Percentiles rank a stretch among this genome's conserved stretches.
Conservation (phyloP, 35 echinoderm and acorn worm species). For the Holothuria glaberrima region DNA sequence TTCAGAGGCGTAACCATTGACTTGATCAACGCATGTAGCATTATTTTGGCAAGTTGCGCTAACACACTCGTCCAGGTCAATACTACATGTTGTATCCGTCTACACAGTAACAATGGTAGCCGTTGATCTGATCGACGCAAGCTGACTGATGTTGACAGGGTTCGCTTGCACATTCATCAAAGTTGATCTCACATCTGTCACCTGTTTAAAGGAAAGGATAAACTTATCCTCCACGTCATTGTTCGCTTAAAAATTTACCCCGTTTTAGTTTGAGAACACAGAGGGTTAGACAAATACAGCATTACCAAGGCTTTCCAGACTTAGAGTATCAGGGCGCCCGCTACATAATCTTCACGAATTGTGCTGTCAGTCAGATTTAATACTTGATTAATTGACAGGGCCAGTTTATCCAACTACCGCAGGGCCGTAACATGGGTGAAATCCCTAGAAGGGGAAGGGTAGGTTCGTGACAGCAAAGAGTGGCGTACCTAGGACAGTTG, state of each 20-base stretch:
- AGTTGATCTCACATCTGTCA: conserved; percentile 66
- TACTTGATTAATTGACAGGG: too few relatives aligned
- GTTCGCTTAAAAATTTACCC: not conserved
- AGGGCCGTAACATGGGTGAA: too few relatives aligned
- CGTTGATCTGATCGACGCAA: conserved; percentile 26
- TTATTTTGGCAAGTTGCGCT: conserved; percentile 67
- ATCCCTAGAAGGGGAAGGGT: too few relatives aligned
- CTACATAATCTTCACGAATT: too few relatives aligned
- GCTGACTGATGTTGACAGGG: conserved; percentile 52
- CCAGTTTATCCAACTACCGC: too few relatives aligned
- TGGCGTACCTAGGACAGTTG: too few relatives aligned
- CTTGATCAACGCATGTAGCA: conserved; percentile 40
- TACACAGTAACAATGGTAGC: conserved; percentile 45
- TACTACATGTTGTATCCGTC: conserved; percentile 56
- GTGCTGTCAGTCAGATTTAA: too few relatives aligned
- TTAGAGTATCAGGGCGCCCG: not conserved
- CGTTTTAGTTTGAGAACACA: not conserved
- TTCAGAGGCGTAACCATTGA: conserved; percentile 42
- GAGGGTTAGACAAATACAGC: not conserved
- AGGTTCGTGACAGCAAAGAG: too few relatives aligned
- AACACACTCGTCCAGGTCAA: conserved; percentile 65
- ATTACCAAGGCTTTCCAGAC: not conserved
- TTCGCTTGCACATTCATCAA: conserved; percentile 69
- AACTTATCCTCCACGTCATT: not conserved
- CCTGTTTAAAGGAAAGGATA: not conserved